phyloP scores from a whole-genome alignment of 2,888 invertebrate species.

The Oligia latruncula region DNA sequence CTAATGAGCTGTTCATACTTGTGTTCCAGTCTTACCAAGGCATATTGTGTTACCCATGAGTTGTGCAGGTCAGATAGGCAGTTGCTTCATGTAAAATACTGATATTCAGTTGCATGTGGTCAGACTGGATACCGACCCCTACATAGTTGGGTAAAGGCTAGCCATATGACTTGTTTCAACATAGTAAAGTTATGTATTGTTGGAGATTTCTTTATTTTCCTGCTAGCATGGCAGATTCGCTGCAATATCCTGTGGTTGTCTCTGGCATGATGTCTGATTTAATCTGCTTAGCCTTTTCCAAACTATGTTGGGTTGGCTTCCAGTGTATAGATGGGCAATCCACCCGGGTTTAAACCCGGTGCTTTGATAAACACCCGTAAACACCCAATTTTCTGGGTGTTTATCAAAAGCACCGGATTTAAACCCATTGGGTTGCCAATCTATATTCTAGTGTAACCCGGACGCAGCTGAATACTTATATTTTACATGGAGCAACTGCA shows the following conservation, averaged over 20 bases:
- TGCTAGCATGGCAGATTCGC: background rate
- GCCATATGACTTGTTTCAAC: background rate
- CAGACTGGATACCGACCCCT: background rate
- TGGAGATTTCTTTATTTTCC: background rate
- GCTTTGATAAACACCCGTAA: no score
- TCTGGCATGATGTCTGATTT: background rate
- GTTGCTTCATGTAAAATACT: no score
- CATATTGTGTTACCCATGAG: background rate
- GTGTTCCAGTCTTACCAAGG: background rate
- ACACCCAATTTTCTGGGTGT: no score
- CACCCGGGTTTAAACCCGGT: no score
- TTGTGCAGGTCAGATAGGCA: background rate
- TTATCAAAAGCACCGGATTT: no score
- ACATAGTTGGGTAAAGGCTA: background rate
- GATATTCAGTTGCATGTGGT: background rate
- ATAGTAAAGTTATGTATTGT: background rate
- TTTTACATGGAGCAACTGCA: background rate
- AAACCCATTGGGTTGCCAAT: no score
- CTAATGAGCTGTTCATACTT: background rate
- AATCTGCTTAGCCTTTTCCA: background rate
- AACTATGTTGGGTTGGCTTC: background rate
- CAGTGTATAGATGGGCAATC: no score
- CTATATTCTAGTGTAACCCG: background rate
- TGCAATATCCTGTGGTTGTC: background rate
- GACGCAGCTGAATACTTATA: background rate